Conservation (phyloP, 2,797 vertebrate genomes). For the Parauchenoglanis ngamensis region DNA sequence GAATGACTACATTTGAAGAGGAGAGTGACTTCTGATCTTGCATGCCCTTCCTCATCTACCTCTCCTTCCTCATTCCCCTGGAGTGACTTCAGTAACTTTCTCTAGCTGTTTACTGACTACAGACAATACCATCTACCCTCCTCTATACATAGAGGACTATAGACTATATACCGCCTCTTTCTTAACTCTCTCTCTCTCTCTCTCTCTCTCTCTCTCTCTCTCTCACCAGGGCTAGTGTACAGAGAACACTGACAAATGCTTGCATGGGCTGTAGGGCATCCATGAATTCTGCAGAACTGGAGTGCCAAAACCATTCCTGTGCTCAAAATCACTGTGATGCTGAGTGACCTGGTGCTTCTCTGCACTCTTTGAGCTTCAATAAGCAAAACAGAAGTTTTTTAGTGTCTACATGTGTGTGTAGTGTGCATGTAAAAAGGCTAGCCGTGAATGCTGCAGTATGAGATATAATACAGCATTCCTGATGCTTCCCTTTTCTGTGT, state of each 20-base stretch:
- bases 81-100: background rate
- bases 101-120: slow-evolving; percentile 33
- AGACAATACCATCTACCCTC: slow-evolving; percentile 3
- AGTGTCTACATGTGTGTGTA: slow-evolving; percentile 21
- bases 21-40: slow-evolving; percentile 68
- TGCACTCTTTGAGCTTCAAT: background rate
- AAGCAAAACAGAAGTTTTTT: background rate
- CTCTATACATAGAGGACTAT: slow-evolving; percentile 11
- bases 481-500: background rate
- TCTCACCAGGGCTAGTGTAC: background rate
- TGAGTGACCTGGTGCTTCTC: too few relatives aligned
- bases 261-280: slow-evolving; percentile 47
- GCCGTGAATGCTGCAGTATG: too few relatives aligned
- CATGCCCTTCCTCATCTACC: slow-evolving; percentile 43
- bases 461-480: too few relatives aligned
- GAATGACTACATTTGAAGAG: slow-evolving; percentile 66
- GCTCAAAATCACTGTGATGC: background rate
- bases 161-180: background rate
- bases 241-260: slow-evolving; percentile 32
- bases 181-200: background rate
- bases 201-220: too few relatives aligned
- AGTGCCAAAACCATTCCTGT: background rate
- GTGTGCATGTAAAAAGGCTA: background rate
- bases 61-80: slow-evolving; percentile 13
- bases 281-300: slow-evolving; percentile 14